These are phyloP conservation scores for Penelope pileata DNA, from an alignment of 2,113 vertebrate genomes.

Conservation along the genomic window DNA sequence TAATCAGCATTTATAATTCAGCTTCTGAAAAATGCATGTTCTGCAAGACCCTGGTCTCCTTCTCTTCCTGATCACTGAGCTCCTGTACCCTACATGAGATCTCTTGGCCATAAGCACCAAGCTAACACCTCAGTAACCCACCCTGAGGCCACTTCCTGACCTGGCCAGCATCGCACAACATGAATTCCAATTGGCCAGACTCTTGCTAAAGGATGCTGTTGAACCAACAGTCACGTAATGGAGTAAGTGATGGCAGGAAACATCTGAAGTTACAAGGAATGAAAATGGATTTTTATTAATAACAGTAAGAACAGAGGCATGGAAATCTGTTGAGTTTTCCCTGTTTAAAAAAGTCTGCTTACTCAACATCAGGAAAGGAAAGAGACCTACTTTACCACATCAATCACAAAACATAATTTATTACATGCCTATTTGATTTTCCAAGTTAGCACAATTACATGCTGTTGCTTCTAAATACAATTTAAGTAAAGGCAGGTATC, in stretches of 20 bases:
- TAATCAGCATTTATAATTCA: not conserved
- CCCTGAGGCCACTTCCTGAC: not conserved
- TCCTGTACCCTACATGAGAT: accelerated
- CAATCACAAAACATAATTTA: constrained; percentile 47
- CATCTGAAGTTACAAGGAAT: not conserved
- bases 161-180: not conserved
- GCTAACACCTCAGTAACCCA: not conserved
- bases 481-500: constrained; percentile 43
- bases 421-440: constrained; percentile 31
- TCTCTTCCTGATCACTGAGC: not conserved
- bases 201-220: not conserved
- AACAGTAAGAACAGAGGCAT: not conserved
- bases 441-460: constrained; percentile 45
- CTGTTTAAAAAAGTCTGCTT: not conserved
- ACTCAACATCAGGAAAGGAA: not conserved
- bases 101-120: not conserved
- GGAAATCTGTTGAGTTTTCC: not conserved
- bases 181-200: not conserved
- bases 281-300: not conserved
- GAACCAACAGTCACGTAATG: not conserved
- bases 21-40: not conserved
- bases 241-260: not conserved
- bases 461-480: constrained; percentile 55
- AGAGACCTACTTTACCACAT: not conserved
- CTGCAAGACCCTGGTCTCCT: not conserved